Base-by-base conservation (phyloP, 2,797 vertebrate species). In the Sebastes hubbsi region DNA sequence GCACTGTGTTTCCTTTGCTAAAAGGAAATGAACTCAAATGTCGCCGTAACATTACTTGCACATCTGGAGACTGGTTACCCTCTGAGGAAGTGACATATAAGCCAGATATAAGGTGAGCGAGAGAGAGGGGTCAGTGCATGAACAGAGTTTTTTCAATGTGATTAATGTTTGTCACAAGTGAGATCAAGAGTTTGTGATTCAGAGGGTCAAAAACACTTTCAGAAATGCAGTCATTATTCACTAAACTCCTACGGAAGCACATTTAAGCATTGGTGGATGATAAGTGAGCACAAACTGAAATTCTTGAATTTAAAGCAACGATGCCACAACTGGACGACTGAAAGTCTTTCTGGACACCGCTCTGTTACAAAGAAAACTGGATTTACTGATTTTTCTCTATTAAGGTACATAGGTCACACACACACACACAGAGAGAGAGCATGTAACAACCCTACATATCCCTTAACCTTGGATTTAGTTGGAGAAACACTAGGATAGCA, bases 11-110 rank as follows among this genome's bases (percentile, higher is more conserved):
- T 96, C 95, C 94, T 95, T 72, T 71, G 77, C 82, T 54, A 38
- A 91, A 84, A 89, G 93, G 92, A 94, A 94, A 93, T 89, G 58
- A 88, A 84, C 83, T 67, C 52, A 64, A 88, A 88, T 84, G 88
- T 92, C 73, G 83, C 85, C 29, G 82, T 82, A 91, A 89, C 81
- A 76, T 87, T 81, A 78, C 67, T 66, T 75, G 65, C 65, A 86
- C 86, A 90, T 81, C 91, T 90, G 82, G 86, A 79, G 83, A 58
- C 70, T 52, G 67, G 73, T 87, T 69, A 56, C 56, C 22, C 46
- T 83, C 61, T 80, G 59, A 84, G 83, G 85, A 91, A 85, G 83
- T 78, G 73, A 86, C 83, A 66, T 54, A 72, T 61, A 38, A 54
- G 58, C 34, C 72, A 73, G 58, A 79, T 61, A 75, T 58, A 80